Conservation (phyloP, 1,140 invertebrate genomes). For the Bombus waltoni region DNA sequence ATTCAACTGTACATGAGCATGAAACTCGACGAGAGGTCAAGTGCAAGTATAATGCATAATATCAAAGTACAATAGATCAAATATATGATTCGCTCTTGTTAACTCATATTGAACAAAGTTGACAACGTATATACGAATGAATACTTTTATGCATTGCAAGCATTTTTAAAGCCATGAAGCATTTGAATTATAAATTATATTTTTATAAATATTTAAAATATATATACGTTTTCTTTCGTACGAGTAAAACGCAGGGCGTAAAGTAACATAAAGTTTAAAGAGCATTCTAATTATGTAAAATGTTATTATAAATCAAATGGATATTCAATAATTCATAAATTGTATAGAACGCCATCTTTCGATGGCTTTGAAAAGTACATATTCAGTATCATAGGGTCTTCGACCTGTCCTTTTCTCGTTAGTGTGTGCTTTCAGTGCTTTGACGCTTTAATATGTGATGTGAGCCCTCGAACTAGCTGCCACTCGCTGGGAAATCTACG, state of each 20-base stretch:
- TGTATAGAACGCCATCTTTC: conserved; percentile 28
- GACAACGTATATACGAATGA: no score
- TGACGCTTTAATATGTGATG: conserved; percentile 21
- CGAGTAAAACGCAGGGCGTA: neutral
- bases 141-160: neutral
- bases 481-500: neutral
- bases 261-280: neutral
- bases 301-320: neutral
- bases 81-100: conserved; percentile 2
- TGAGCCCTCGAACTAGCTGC: neutral
- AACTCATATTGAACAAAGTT: neutral
- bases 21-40: conserved; percentile 32
- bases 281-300: neutral
- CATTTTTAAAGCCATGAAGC: neutral
- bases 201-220: neutral
- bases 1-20: conserved; percentile 11
- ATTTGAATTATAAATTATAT: neutral
- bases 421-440: conserved; percentile 13
- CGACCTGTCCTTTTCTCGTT: conserved; percentile 23
- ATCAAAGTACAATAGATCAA: conserved; percentile 20
- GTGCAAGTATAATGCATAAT: conserved; percentile 24
- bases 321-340: conserved; percentile 23
- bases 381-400: conserved; percentile 35
- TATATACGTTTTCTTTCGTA: neutral
- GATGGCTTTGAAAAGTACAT: conserved; percentile 8